Conservation (phyloP, 37 sponge, comb jelly and placozoan species). For the Cliona cf. orientalis region DNA sequence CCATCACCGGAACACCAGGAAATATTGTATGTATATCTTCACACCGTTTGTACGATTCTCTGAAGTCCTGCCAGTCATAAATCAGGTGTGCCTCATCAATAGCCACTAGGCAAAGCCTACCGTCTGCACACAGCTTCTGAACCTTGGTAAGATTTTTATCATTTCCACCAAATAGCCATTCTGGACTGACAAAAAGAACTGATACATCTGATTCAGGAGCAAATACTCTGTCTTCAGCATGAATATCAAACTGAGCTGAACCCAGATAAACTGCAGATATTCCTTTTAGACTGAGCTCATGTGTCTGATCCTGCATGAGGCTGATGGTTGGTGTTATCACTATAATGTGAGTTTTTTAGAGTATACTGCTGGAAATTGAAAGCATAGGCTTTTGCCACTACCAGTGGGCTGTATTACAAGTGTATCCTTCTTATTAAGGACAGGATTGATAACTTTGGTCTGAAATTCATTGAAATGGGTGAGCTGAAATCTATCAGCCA, state of each 20-base stretch:
- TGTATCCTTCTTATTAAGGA: slow-evolving; percentile 6
- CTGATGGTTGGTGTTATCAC: slow-evolving; percentile 28
- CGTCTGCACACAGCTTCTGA: neutral
- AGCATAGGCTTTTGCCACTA: slow-evolving; percentile 28
- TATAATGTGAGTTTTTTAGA: neutral
- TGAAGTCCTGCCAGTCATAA: slow-evolving; percentile 26
- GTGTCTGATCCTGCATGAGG: slow-evolving; percentile 39
- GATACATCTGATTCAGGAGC: slow-evolving; percentile 7
- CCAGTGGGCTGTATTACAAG: slow-evolving; percentile 27
- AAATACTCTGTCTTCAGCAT: slow-evolving; percentile 9
- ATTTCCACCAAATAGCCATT: slow-evolving; percentile 9
- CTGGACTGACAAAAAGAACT: slow-evolving; percentile 18
- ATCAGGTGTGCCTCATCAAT: slow-evolving; percentile 21
- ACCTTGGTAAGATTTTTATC: slow-evolving; percentile 4
- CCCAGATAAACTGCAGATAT: slow-evolving; percentile 18
- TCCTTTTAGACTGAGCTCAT: neutral
- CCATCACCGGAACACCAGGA: slow-evolving; percentile 14
- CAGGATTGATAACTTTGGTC: neutral
- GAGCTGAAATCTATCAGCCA: slow-evolving; percentile 13
- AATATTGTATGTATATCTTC: slow-evolving; percentile 1
- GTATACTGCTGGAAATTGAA: slow-evolving; percentile 27
- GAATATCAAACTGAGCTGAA: slow-evolving; percentile 15
- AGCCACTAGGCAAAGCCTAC: neutral
- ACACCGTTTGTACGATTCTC: neutral
- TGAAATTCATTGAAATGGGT: slow-evolving; percentile 28